Evolutionary conservation across 1,140 invertebrate species (phyloP).

Genomic region (Microplitis demolitor): DNA sequence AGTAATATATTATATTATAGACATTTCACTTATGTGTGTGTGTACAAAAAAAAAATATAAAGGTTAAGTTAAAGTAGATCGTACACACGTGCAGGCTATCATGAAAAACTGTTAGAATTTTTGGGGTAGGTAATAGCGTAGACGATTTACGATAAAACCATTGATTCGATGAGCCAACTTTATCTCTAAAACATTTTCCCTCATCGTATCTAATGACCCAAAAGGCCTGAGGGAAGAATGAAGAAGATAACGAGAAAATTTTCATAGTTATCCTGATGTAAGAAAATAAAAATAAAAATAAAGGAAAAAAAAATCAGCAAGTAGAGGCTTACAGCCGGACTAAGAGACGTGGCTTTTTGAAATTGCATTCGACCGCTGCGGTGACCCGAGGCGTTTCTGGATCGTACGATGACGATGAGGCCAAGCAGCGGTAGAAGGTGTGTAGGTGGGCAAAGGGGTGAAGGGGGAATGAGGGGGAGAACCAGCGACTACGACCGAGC

Average conservation of each 20-base stretch:
- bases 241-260: slow-evolving; percentile 1
- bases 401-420: slow-evolving; percentile 52
- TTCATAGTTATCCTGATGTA: not conserved
- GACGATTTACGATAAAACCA: slow-evolving; percentile 2
- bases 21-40: no score
- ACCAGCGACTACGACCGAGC: slow-evolving; percentile 5
- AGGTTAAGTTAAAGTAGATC: not conserved
- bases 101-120: not conserved
- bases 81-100: not conserved
- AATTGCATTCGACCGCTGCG: slow-evolving; percentile 31
- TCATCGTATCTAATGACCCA: not conserved
- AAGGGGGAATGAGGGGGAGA: not conserved
- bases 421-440: slow-evolving; percentile 28
- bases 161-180: not conserved
- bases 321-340: not conserved
- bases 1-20: no score
- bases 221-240: slow-evolving; percentile 6
- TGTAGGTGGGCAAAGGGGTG: not conserved
- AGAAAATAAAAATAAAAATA: slow-evolving; percentile 1
- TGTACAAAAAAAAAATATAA: not conserved
- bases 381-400: slow-evolving; percentile 49
- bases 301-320: not conserved
- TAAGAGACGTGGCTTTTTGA: slow-evolving; percentile 17
- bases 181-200: not conserved
- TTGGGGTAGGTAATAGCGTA: slow-evolving; percentile 10